phyloP scores from a whole-genome alignment of 2,797 vertebrate genomes.

The Amphiprion clarkii region DNA sequence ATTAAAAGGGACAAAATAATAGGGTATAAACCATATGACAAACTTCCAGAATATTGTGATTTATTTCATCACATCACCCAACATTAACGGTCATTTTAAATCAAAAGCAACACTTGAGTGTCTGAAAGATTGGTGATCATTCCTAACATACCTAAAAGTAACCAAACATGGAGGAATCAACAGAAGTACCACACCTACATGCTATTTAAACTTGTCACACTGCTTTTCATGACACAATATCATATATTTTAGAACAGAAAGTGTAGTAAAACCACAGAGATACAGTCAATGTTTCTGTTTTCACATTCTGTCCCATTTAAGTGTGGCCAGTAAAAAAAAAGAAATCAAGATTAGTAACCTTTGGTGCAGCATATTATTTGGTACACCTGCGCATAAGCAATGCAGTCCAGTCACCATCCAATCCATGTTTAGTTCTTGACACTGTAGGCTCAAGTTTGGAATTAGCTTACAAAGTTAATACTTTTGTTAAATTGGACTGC shows the following conservation, averaged over 20 bases:
- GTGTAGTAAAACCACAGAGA: conserved; percentile 20
- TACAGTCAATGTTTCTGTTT: not conserved
- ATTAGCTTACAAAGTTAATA: too few relatives aligned
- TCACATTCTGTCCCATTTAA: not conserved
- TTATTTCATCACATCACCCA: not conserved
- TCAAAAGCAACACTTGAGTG: not conserved
- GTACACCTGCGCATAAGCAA: not conserved
- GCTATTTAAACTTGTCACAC: not conserved
- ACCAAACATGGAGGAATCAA: not conserved
- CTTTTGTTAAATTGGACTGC: too few relatives aligned
- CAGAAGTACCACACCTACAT: not conserved
- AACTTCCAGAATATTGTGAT: too few relatives aligned
- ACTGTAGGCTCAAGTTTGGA: not conserved
- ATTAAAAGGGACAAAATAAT: too few relatives aligned
- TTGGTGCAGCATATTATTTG: not conserved
- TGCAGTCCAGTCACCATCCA: not conserved
- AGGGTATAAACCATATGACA: too few relatives aligned
- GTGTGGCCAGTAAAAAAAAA: too few relatives aligned
- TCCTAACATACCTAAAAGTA: too few relatives aligned
- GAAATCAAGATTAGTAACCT: not conserved
- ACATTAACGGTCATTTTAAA: not conserved
- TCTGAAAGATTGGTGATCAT: too few relatives aligned
- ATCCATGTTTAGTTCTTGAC: not conserved
- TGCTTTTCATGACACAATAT: conserved; percentile 23
- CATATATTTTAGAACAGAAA: not conserved